These are phyloP conservation scores for Elmis aenea DNA, from an alignment of 2,888 invertebrate species.

Conservation along the genomic window DNA sequence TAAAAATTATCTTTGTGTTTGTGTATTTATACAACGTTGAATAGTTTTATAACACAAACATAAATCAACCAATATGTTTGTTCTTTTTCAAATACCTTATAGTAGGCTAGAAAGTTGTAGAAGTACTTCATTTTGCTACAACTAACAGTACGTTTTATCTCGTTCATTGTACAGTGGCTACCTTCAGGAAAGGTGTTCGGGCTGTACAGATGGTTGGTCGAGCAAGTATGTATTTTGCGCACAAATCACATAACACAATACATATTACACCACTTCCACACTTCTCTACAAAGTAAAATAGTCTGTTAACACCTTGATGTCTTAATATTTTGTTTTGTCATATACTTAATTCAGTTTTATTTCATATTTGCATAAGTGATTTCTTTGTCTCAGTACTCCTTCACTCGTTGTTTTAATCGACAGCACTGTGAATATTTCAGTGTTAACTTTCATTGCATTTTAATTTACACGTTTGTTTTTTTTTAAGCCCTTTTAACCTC, in stretches of 20 bases:
- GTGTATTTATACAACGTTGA: too few relatives aligned
- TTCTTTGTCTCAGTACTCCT: neutral
- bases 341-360: too few relatives aligned
- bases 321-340: too few relatives aligned
- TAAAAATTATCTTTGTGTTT: too few relatives aligned
- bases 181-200: conserved; percentile 99
- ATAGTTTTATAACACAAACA: too few relatives aligned
- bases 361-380: conserved; percentile 1
- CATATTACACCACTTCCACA: neutral
- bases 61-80: conserved; percentile 11
- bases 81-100: conserved; percentile 9
- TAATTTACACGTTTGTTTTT: conserved; percentile 5
- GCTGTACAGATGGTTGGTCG: conserved; percentile 98
- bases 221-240: conserved; percentile 90
- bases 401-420: too few relatives aligned
- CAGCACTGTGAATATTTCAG: too few relatives aligned
- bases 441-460: too few relatives aligned
- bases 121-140: conserved; percentile 32
- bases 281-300: too few relatives aligned
- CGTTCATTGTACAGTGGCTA: conserved; percentile 75
- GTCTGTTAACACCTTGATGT: too few relatives aligned
- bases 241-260: too few relatives aligned
- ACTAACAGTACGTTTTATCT: conserved; percentile 52
- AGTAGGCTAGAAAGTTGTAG: conserved; percentile 27
- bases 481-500: conserved; percentile 3